Percentiles rank a stretch among this genome's conserved stretches.
Evolutionary conservation across 2,888 invertebrate species (phyloP).

Genomic region (Lydus trimaculatus): DNA sequence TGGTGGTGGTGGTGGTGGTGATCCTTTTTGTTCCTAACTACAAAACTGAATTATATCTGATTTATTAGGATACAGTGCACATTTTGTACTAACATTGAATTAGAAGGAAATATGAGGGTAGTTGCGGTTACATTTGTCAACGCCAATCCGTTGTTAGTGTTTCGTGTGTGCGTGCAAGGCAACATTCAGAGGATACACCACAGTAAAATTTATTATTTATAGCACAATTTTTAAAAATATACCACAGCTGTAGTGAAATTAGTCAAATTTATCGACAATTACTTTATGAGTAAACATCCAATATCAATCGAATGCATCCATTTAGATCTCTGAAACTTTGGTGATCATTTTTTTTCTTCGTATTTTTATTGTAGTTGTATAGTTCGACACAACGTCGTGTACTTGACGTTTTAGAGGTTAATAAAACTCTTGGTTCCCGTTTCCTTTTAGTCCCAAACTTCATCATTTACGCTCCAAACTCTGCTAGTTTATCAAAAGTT

Average conservation of each 20-base stretch:
- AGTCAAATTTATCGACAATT: slow-evolving; percentile 11
- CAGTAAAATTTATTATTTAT: slow-evolving; percentile 12
- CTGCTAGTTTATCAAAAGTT: slow-evolving; percentile 35
- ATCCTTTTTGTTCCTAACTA: slow-evolving; percentile 21
- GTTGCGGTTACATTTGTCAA: slow-evolving; percentile 44
- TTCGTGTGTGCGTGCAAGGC: slow-evolving; percentile 33
- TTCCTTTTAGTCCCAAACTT: slow-evolving; percentile 34
- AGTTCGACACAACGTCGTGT: slow-evolving; percentile 27
- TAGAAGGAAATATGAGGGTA: slow-evolving; percentile 42
- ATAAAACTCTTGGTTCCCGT: slow-evolving; percentile 28
- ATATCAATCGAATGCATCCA: slow-evolving; percentile 24
- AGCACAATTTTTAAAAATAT: background rate
- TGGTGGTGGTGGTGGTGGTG: background rate
- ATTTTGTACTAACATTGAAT: slow-evolving; percentile 38
- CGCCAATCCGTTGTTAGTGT: slow-evolving; percentile 37
- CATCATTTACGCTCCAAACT: slow-evolving; percentile 34
- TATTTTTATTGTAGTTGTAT: slow-evolving; percentile 26
- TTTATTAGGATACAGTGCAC: slow-evolving; percentile 39
- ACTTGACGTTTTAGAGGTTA: slow-evolving; percentile 33
- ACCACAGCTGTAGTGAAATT: background rate
- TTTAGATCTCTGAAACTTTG: slow-evolving; percentile 18
- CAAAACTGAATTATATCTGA: slow-evolving; percentile 36
- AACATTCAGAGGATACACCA: slow-evolving; percentile 16
- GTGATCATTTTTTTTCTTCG: slow-evolving; percentile 18
- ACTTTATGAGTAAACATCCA: slow-evolving; percentile 18